A percentile compares a stretch with the other conserved stretches of the same genome.
Conservation (phyloP, 2,888 invertebrate genomes). For the Carabus problematicus region DNA sequence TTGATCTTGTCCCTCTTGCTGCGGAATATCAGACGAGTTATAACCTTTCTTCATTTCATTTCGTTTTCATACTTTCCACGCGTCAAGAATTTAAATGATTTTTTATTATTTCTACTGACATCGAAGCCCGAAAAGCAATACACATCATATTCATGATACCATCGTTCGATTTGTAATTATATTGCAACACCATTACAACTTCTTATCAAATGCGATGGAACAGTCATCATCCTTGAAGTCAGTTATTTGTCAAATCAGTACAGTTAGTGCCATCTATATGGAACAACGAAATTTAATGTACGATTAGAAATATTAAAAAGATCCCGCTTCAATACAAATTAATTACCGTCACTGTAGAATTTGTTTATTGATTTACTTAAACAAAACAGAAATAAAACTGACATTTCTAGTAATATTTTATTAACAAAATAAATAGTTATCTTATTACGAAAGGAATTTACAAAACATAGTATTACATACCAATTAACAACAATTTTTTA, state of each 20-base stretch:
- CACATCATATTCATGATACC: constrained; percentile 56
- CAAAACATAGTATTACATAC: constrained; percentile 43
- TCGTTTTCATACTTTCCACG: constrained; percentile 59
- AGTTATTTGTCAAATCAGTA: constrained; percentile 25
- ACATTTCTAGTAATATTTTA: constrained; percentile 40
- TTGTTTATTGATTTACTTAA: background rate
- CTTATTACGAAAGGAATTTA: constrained; percentile 41
- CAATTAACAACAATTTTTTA: constrained; percentile 40
- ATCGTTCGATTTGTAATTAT: constrained; percentile 56
- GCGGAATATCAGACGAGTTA: constrained; percentile 62
- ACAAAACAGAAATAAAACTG: constrained; percentile 29
- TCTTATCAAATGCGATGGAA: constrained; percentile 52
- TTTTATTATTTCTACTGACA: constrained; percentile 51
- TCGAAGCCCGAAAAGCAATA: constrained; percentile 51
- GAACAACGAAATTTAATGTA: constrained; percentile 1
- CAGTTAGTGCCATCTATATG: constrained; percentile 31
- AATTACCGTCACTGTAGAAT: background rate
- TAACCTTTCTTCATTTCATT: constrained; percentile 65
- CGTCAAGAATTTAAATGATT: constrained; percentile 59
- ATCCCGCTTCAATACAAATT: background rate
- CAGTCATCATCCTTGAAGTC: constrained; percentile 37
- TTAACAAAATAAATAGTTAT: constrained; percentile 43
- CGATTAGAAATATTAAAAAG: background rate
- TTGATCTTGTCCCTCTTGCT: constrained; percentile 64
- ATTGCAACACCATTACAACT: constrained; percentile 60